Conservation (phyloP, 2,888 invertebrate species). For the Lepidocyrtinus sp. region DNA sequence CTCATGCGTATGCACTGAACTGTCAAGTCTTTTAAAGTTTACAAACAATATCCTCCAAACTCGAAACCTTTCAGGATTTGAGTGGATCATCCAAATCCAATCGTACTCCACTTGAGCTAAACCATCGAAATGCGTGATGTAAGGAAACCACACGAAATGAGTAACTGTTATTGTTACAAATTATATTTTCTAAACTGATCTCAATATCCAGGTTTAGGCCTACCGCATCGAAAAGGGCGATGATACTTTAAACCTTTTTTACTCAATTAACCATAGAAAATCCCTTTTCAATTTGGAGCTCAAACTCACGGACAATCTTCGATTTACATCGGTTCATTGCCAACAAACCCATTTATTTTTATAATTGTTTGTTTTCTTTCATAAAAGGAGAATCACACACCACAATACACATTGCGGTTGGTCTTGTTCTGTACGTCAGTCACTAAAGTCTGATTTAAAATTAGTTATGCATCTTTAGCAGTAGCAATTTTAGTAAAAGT, state of each 20-base stretch:
- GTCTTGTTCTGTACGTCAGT: constrained; percentile 6
- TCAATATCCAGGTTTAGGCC: constrained; percentile 16
- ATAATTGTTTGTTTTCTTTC: background rate
- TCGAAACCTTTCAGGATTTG: background rate
- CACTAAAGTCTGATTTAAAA: constrained; percentile 5
- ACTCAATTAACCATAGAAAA: background rate
- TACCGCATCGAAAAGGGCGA: constrained; percentile 43
- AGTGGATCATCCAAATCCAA: background rate
- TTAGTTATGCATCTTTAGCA: constrained; percentile 28
- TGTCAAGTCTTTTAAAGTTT: background rate
- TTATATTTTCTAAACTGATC: background rate
- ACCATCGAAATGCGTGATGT: background rate
- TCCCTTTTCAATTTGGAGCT: background rate
- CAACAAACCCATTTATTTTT: constrained; percentile 2
- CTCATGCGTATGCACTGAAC: background rate
- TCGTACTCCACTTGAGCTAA: background rate
- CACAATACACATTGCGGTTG: background rate
- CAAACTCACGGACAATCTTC: constrained; percentile 32
- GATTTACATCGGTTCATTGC: constrained; percentile 39
- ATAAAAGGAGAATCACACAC: background rate
- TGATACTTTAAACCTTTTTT: no score
- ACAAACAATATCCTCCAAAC: no score
- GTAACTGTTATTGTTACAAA: no score
- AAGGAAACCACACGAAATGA: background rate
- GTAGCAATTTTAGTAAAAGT: background rate